Percentiles rank a stretch among this genome's conserved stretches.
These are phyloP conservation scores for Telmatochromis sp. DNA, from an alignment of 2,113 vertebrate species.

Conservation along the genomic window DNA sequence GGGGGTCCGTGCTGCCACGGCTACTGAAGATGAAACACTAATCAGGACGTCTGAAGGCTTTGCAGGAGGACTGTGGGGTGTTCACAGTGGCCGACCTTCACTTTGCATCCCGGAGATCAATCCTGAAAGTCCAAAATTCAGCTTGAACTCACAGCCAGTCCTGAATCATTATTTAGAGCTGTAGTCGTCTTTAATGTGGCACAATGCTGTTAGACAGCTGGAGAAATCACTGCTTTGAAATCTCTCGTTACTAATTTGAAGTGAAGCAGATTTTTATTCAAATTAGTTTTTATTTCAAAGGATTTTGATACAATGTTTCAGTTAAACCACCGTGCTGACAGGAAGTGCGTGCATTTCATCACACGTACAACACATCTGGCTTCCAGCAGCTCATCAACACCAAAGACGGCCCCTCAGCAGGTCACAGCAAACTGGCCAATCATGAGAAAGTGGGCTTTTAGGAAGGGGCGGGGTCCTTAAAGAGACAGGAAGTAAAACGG, in stretches of 20 bases:
- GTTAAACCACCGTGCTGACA: neutral
- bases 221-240: neutral
- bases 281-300: neutral
- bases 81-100: neutral
- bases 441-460: neutral
- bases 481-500: neutral
- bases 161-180: neutral
- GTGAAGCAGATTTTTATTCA: neutral
- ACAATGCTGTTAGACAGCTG: neutral
- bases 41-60: neutral
- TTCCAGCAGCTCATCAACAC: neutral
- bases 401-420: neutral
- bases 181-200: neutral
- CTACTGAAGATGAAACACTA: neutral
- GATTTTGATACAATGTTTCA: neutral
- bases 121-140: neutral
- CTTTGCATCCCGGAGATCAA: neutral
- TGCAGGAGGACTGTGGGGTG: neutral
- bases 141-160: neutral
- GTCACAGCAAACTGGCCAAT: neutral
- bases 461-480: neutral
- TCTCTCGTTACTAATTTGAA: neutral
- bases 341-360: neutral
- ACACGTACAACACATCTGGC: neutral
- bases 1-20: neutral